Percentiles rank a stretch among this genome's conserved stretches.
Evolutionary conservation across 2,113 vertebrate species (phyloP).

Genomic region (Perccottus glenii): DNA sequence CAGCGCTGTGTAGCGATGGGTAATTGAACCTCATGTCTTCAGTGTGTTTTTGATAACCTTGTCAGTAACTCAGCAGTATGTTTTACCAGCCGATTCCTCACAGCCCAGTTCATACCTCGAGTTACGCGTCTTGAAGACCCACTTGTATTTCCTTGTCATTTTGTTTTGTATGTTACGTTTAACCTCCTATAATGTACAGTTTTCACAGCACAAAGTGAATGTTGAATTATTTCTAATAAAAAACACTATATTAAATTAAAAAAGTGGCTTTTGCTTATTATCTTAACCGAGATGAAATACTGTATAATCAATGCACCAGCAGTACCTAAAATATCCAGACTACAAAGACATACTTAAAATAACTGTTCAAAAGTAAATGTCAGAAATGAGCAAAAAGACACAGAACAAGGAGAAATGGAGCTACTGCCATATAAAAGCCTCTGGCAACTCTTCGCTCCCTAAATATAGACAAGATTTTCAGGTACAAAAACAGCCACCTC

Average conservation of each 20-base stretch:
- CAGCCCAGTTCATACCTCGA: constrained; percentile 55
- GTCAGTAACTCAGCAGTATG: constrained; percentile 69
- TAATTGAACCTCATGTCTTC: constrained; percentile 81
- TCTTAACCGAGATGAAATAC: not conserved
- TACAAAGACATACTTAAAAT: constrained; percentile 2
- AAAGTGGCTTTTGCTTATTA: constrained; percentile 12
- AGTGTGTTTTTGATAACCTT: constrained; percentile 84
- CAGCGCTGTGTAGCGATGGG: constrained; percentile 54
- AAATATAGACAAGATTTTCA: constrained; percentile 69
- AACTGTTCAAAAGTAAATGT: constrained; percentile 27
- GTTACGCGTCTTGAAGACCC: constrained; percentile 55
- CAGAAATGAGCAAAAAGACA: constrained; percentile 12
- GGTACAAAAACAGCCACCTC: constrained; percentile 44
- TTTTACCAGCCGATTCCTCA: constrained; percentile 60
- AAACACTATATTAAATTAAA: constrained; percentile 65
- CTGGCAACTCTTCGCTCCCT: constrained; percentile 33
- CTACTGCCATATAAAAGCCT: constrained; percentile 47
- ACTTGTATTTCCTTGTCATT: constrained; percentile 66
- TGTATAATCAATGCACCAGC: not conserved
- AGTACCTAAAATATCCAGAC: not conserved
- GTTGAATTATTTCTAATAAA: constrained; percentile 93
- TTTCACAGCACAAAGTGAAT: constrained; percentile 93
- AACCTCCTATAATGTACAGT: constrained; percentile 83
- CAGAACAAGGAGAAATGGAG: constrained; percentile 19
- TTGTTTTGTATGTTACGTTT: constrained; percentile 68